Evolutionary conservation across 2,888 invertebrate genomes (phyloP), one percentile per base, ranked within the genome.

Genomic region (Tromatobia lineatoria): DNA sequence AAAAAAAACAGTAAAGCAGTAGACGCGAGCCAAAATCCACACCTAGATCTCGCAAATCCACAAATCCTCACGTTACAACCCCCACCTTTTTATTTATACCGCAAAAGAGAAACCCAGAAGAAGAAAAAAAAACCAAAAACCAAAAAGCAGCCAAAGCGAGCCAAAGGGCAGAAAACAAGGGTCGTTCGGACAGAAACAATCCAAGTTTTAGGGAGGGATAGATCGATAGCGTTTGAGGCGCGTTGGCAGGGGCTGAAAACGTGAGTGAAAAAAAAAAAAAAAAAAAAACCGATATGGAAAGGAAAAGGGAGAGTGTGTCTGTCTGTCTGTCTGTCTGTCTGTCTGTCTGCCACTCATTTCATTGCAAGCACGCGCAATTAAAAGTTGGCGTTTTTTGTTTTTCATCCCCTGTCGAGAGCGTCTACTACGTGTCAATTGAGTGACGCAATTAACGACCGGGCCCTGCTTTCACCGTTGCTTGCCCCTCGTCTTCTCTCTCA

Each of bases 401-500:
- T 54, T 78, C 11, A 20, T 29, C 69, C 59, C 67, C 69, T 70
- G 76, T 80, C 67, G 77, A 85, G 80, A 82, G 80, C 77, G 82
- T 82, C 85, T 85, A 85, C 85, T 85, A 85, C 82, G 85, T 82
- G 82, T 85, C 85, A 85, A 82, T 82, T 80, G 77, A 83, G 85
- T 85, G 82, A 83, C 76, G 83, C 80, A 85, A 85, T 85, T 83
- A 83, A 85, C 78, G 78, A 78, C 57, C 57, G 70, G 79, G 75
- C 50, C 78, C 73, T 76, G 80, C 66, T 75, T 38, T 54, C 64
- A 79, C 78, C 75, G 25, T 71, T 50, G 50, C 42, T 45, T n/a
- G n/a, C n/a, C n/a, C 57, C 70, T 61, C 50, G 23, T 47, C 11
- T 52, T 47, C 66, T 54, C 57, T 54, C 57, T 45, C 64, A 23